Evolutionary conservation across 2,113 vertebrate genomes (phyloP).

Genomic region (Cisticola juncidis): DNA sequence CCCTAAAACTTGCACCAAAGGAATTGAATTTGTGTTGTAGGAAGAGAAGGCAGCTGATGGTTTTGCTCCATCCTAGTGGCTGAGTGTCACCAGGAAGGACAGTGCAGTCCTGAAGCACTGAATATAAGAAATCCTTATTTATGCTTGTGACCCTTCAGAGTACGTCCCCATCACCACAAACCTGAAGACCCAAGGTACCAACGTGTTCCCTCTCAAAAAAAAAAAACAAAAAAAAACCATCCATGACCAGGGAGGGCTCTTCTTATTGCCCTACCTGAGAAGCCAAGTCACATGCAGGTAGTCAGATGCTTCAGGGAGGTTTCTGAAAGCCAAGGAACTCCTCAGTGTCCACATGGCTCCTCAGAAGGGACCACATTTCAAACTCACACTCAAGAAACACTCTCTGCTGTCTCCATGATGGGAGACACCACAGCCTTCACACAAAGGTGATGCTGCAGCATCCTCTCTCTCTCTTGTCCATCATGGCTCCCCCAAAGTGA

Average conservation of each 20-base stretch:
- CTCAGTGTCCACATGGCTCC: not conserved
- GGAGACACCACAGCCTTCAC: not conserved
- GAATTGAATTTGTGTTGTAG: not conserved
- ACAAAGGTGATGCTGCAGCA: not conserved
- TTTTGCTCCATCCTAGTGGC: not conserved
- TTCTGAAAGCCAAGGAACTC: not conserved
- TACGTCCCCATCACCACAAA: not conserved
- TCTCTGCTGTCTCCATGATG: not conserved
- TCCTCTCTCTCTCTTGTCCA: not conserved
- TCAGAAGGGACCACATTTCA: not conserved
- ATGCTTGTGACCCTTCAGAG: not conserved
- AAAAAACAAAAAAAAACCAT: too few relatives aligned
- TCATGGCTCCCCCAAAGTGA: fast-evolving
- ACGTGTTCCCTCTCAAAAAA: not conserved
- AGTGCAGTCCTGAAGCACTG: not conserved
- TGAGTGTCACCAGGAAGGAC: not conserved
- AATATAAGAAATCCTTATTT: not conserved
- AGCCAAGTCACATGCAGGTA: fast-evolving
- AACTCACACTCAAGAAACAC: not conserved
- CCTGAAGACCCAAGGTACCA: not conserved
- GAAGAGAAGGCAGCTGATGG: not conserved
- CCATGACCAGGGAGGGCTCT: not conserved
- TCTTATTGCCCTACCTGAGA: not conserved
- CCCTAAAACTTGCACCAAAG: not conserved
- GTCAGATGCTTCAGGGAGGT: not conserved